A percentile compares a stretch with the other conserved stretches of the same genome.
Evolutionary conservation across 2,888 invertebrate genomes (phyloP).

Genomic region (Pachycephus smyrnensis): DNA sequence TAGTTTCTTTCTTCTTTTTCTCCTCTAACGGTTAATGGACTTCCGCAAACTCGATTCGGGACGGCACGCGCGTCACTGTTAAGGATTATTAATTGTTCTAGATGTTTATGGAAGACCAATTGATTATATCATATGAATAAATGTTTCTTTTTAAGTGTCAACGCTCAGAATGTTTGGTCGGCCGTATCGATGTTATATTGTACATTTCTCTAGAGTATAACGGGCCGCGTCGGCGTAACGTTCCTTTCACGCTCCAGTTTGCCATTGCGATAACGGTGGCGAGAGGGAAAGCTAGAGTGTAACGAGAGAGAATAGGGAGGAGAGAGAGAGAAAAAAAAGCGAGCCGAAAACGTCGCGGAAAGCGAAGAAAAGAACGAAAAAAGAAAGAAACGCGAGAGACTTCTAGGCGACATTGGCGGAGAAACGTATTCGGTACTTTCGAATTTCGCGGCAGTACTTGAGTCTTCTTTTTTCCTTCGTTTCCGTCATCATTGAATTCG

Average conservation of each 20-base stretch:
- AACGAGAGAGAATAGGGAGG: not conserved
- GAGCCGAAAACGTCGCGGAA: not conserved
- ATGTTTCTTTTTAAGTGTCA: constrained; percentile 41
- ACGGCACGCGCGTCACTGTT: constrained; percentile 29
- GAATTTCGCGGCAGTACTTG: not conserved
- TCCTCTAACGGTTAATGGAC: constrained; percentile 44
- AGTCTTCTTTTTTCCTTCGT: not conserved
- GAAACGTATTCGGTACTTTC: not conserved
- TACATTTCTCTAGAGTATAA: constrained; percentile 44
- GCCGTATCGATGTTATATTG: constrained; percentile 45
- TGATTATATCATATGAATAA: constrained; percentile 43
- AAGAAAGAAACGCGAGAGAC: not conserved
- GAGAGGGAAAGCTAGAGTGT: not conserved
- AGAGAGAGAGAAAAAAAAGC: not conserved
- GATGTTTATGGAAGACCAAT: constrained; percentile 43
- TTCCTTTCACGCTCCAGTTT: constrained; percentile 32
- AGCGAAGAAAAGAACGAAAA: constrained; percentile 5
- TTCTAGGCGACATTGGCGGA: not conserved
- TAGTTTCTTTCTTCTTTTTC: constrained; percentile 31
- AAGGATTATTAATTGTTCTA: constrained; percentile 41
- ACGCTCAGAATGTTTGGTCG: constrained; percentile 46
- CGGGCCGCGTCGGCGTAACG: constrained; percentile 13
- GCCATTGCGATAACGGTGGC: constrained; percentile 32
- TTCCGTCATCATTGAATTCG: not conserved
- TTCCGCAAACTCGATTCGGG: constrained; percentile 22